A percentile compares a stretch with the other conserved stretches of the same genome.
Conservation (phyloP, 2,888 invertebrate species). For the Nomada hirtipes region DNA sequence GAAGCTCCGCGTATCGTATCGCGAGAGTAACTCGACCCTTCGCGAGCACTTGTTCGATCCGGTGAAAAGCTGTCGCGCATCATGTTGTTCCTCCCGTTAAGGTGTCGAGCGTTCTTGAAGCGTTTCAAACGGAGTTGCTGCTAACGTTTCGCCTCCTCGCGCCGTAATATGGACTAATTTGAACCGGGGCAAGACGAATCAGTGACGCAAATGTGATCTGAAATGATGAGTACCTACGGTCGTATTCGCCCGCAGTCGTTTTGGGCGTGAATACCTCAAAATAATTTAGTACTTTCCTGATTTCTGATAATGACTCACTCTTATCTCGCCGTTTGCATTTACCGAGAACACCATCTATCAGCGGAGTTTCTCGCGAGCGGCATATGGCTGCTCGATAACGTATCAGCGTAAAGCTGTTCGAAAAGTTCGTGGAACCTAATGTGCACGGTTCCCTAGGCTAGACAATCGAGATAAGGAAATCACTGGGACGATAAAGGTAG, state of each 20-base stretch:
- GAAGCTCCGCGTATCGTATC: conserved; percentile 14
- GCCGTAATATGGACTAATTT: not conserved
- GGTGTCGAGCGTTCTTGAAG: not conserved
- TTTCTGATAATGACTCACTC: conserved; percentile 20
- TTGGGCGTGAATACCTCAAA: not conserved
- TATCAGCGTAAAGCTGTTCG: conserved; percentile 27
- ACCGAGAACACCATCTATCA: conserved; percentile 27
- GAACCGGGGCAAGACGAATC: not conserved
- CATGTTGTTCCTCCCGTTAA: not conserved
- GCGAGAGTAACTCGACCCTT: conserved; percentile 27
- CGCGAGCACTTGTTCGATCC: conserved; percentile 23
- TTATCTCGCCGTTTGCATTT: conserved; percentile 9
- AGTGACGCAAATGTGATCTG: conserved; percentile 3
- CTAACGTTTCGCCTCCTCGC: not conserved
- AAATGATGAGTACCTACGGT: not conserved
- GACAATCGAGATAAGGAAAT: conserved; percentile 10
- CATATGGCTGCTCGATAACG: conserved; percentile 46
- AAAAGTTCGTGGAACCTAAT: not conserved
- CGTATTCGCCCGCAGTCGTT: not conserved
- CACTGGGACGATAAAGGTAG: not conserved
- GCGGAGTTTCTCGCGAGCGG: not conserved
- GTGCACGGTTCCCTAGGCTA: too few species aligned
- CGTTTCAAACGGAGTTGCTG: not conserved
- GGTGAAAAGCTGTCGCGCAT: conserved; percentile 9
- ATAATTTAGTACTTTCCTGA: not conserved